Evolutionary conservation across 1,140 invertebrate species (phyloP).

Genomic region (Pogonus chalceus): DNA sequence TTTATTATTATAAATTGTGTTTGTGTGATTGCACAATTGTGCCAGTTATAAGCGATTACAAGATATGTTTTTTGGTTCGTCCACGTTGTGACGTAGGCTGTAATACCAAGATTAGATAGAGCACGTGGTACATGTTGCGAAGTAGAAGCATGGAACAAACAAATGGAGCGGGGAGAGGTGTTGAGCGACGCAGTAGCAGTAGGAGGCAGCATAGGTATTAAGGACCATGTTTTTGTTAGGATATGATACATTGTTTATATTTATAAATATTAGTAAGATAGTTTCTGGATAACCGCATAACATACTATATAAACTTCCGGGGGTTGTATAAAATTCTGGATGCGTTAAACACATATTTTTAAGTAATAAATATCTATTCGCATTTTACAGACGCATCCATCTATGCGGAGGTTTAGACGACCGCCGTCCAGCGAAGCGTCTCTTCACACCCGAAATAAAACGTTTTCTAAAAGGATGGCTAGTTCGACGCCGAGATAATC

Average conservation of each 20-base stretch:
- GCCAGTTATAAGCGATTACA: not conserved
- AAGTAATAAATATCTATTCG: too few species aligned
- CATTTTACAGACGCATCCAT: not conserved
- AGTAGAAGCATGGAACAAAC: not conserved
- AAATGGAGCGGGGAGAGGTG: not conserved
- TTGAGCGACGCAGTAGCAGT: constrained; percentile 15
- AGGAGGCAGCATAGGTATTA: constrained; percentile 24
- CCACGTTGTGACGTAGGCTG: not conserved
- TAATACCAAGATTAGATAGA: not conserved
- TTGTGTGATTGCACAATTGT: too few species aligned
- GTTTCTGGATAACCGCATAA: too few species aligned
- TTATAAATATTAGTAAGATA: too few species aligned
- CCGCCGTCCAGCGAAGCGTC: constrained; percentile 49
- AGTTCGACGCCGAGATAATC: constrained; percentile 56
- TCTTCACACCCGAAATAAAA: constrained; percentile 66
- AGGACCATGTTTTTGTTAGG: constrained; percentile 30
- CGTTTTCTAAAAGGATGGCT: constrained; percentile 61
- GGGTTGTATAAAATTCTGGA: too few species aligned
- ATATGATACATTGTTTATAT: constrained; percentile 19
- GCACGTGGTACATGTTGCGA: not conserved
- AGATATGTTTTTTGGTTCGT: not conserved
- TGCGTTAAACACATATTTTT: too few species aligned
- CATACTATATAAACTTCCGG: too few species aligned
- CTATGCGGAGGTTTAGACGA: constrained; percentile 43
- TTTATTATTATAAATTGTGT: too few species aligned